Evolutionary conservation across 1,140 invertebrate species (phyloP), one percentile per base, ranked within the genome.

Genomic region (Drosophila asahinai): DNA sequence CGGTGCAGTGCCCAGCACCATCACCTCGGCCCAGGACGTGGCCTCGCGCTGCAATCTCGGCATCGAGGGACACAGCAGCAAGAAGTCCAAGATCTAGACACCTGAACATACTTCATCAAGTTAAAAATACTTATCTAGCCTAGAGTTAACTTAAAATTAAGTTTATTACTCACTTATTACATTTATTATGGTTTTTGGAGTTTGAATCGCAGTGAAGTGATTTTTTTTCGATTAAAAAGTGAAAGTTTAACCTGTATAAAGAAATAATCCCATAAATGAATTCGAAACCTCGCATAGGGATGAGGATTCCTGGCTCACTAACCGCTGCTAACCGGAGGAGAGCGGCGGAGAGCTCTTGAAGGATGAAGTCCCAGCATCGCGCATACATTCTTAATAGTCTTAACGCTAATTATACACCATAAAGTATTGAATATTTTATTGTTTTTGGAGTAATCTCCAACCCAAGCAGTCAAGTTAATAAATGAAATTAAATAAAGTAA

Each of bases 1-100:
- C 27, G 55, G 65, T 25, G 57, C 45, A 22, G 25, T 83, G 58
- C 77, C 82, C 40, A 92, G 84, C 65, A 77, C 74, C 14, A 67
- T 81, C 14, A 73, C 72, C 22, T 92, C 87, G 3, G 64, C 60
- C 12, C 80, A 83, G 48, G 92, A 93, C 66, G 66, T 93, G 11
- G 75, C 78, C 7, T 91, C 91, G 15, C 83, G 91, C 22, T 93
- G 92, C 63, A 93, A 82, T 58, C 72, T 93, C 27, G 92, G 92
- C 57, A 93, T 93, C 19, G 92, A 93, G 74, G 92, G 92, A 0
- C 92, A 93, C 72, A 92, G 71, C 58, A 91, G 65, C 59, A 93
- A 93, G 68, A 92, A 92, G 76, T 77, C 90, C 1, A 93, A 93
- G 62, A 75, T 91, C 17, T 93, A 80, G 25, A 70, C 14, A 40